phyloP scores from a whole-genome alignment of 2,888 invertebrate genomes.

The Doris montereyensis region DNA sequence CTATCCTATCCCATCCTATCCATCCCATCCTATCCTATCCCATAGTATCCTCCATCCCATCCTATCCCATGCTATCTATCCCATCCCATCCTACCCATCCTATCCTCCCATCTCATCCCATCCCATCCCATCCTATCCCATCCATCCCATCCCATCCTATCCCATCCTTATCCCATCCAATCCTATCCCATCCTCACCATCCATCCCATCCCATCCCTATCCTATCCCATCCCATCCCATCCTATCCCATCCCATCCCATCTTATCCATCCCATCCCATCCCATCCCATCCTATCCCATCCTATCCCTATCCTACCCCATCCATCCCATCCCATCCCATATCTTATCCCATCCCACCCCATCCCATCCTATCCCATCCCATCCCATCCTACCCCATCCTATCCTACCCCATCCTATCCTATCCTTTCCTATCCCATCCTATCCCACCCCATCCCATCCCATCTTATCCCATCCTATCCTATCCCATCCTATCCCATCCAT shows the following conservation, averaged over 20 bases:
- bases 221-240: conserved; percentile 8
- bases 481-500: conserved; percentile 1
- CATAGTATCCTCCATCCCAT: conserved; percentile 15
- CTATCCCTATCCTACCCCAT: conserved; percentile 11
- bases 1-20: conserved; percentile 14
- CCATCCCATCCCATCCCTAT: conserved; percentile 8
- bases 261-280: not conserved
- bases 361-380: too few species aligned
- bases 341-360: too few species aligned
- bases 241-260: conserved; percentile 11
- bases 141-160: not conserved
- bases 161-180: not conserved
- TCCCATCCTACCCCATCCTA: conserved; percentile 12
- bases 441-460: conserved; percentile 7
- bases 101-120: not conserved
- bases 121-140: not conserved
- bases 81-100: conserved; percentile 6
- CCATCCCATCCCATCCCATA: conserved; percentile 24
- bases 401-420: conserved; percentile 1
- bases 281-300: too few species aligned
- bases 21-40: conserved; percentile 26
- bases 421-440: conserved; percentile 15
- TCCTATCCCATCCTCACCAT: conserved; percentile 6
- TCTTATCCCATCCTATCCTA: not conserved
- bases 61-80: conserved; percentile 3